Conservation (phyloP, 2,797 vertebrate genomes). For the Neosilurus hyrtlii region DNA sequence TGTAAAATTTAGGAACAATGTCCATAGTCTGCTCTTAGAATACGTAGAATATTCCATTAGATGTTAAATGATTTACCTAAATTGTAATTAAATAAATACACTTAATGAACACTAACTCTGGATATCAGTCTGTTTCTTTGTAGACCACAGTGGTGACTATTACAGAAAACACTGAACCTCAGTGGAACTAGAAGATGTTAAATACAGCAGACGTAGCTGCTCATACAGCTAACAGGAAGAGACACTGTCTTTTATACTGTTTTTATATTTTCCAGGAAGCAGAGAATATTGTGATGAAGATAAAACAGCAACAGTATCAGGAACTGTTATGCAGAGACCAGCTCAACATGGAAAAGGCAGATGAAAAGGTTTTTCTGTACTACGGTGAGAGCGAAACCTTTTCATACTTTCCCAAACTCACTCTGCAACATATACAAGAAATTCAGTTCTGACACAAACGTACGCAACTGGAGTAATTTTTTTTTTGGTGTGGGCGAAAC, state of each 20-base stretch:
- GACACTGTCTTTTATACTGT: constrained; percentile 46
- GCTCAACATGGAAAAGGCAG: constrained; percentile 82
- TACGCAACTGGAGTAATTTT: background rate
- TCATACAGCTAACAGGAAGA: constrained; percentile 59
- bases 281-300: constrained; percentile 90
- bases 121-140: background rate
- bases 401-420: background rate
- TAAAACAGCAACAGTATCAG: constrained; percentile 91
- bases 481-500: background rate
- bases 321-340: constrained; percentile 89
- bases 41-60: background rate
- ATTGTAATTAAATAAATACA: background rate
- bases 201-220: constrained; percentile 34
- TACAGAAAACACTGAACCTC: background rate
- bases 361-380: constrained; percentile 87
- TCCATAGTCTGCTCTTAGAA: background rate
- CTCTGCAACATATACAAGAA: background rate
- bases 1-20: background rate
- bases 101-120: background rate
- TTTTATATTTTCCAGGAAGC: constrained; percentile 83
- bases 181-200: constrained; percentile 1
- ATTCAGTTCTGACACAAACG: background rate
- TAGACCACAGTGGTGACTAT: background rate
- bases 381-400: constrained; percentile 77
- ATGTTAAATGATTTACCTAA: background rate